Percentiles rank a stretch among this genome's conserved stretches.
phyloP scores from a whole-genome alignment of 2,888 invertebrate genomes.

The Andrena dorsata region DNA sequence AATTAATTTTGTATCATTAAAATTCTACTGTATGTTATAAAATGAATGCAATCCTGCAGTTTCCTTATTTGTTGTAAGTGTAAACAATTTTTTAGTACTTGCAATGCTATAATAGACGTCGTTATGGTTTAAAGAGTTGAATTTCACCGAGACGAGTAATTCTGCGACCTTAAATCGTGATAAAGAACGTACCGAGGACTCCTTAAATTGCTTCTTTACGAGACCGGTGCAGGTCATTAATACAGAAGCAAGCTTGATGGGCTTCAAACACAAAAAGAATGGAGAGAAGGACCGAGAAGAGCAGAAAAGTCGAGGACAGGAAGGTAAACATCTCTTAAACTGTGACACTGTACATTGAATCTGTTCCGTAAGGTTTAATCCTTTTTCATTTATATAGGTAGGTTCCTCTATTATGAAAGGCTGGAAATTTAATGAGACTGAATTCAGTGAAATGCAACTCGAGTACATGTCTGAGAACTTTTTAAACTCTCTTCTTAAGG shows the following conservation, averaged over 20 bases:
- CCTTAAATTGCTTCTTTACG: slow-evolving; percentile 68
- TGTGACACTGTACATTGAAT: background rate
- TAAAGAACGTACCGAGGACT: slow-evolving; percentile 50
- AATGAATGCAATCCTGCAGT: too few relatives aligned
- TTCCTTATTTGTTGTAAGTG: too few relatives aligned
- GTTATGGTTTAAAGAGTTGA: background rate
- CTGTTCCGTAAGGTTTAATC: background rate
- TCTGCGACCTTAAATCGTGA: slow-evolving; percentile 36
- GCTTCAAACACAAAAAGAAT: slow-evolving; percentile 52
- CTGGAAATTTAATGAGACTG: background rate
- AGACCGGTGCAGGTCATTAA: slow-evolving; percentile 77
- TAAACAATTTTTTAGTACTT: slow-evolving; percentile 2
- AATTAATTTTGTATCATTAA: too few relatives aligned
- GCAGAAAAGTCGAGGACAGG: slow-evolving; percentile 3
- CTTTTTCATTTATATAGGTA: background rate
- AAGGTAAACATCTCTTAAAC: slow-evolving; percentile 22
- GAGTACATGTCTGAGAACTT: too few relatives aligned
- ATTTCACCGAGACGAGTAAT: background rate
- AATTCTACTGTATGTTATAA: too few relatives aligned
- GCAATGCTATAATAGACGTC: background rate
- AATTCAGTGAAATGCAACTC: background rate
- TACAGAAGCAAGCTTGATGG: slow-evolving; percentile 79
- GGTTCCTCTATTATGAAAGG: background rate
- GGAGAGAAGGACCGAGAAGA: slow-evolving; percentile 34
- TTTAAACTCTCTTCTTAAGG: too few relatives aligned